phyloP scores from a whole-genome alignment of 92 coral and sea anemone species.

The Palythoa caribaeorum region DNA sequence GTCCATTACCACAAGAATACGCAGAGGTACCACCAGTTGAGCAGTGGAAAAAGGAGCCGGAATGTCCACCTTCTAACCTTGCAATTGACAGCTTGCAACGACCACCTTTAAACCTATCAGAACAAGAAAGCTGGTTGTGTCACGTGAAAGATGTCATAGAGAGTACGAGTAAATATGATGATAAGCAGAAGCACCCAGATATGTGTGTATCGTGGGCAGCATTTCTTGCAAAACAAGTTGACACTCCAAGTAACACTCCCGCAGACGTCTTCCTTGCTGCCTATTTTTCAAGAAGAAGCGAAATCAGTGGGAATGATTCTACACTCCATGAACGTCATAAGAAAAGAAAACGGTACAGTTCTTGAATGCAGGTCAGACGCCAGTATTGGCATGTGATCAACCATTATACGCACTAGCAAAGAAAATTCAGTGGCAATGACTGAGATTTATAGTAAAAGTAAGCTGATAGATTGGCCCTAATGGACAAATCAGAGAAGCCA shows the following conservation, averaged over 20 bases:
- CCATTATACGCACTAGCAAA: constrained; percentile 35
- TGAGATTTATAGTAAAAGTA: constrained; percentile 27
- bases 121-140: constrained; percentile 27
- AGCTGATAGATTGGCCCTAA: background rate
- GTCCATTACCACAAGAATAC: background rate
- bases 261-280: constrained; percentile 9
- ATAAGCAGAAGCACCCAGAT: background rate
- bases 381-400: constrained; percentile 48
- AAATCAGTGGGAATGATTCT: constrained; percentile 15
- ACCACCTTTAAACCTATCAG: constrained; percentile 6
- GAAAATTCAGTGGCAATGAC: constrained; percentile 56
- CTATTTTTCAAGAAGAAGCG: constrained; percentile 18
- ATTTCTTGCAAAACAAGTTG: background rate
- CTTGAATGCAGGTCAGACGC: constrained; percentile 41
- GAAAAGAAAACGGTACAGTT: constrained; percentile 24
- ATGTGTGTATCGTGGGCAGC: background rate
- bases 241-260: background rate
- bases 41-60: constrained; percentile 34
- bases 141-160: background rate
- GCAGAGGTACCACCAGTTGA: constrained; percentile 45
- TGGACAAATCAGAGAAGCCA: too few relatives aligned
- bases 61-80: background rate
- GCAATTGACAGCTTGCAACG: constrained; percentile 6
- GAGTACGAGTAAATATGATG: background rate
- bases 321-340: constrained; percentile 15